Percentiles rank a stretch among this genome's conserved stretches.
Conservation (phyloP, 2,113 vertebrate genomes). For the Chaetodon trifascialis region DNA sequence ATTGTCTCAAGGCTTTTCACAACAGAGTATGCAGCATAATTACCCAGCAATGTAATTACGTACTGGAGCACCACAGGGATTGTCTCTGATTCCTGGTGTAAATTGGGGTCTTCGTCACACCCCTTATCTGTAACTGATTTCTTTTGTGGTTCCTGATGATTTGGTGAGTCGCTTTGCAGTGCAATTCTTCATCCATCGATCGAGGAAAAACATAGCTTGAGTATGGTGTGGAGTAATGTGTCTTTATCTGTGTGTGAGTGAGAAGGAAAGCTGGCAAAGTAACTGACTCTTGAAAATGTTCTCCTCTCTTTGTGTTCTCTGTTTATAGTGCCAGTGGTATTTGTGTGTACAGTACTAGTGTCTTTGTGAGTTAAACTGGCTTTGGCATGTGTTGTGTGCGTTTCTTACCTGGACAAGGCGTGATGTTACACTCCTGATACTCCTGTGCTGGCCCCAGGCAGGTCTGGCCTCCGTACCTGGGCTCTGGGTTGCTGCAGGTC, state of each 20-base stretch:
- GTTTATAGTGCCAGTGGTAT: background rate
- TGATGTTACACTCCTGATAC: constrained; percentile 96
- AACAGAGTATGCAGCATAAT: constrained; percentile 79
- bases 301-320: constrained; percentile 8
- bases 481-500: constrained; percentile 93
- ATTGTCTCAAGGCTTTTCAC: constrained; percentile 78
- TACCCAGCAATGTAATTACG: constrained; percentile 84
- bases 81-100: constrained; percentile 76
- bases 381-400: background rate
- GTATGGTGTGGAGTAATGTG: background rate
- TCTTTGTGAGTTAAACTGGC: background rate
- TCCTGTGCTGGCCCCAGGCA: constrained; percentile 92
- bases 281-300: constrained; percentile 10
- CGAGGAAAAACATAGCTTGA: constrained; percentile 35
- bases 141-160: constrained; percentile 67
- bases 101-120: constrained; percentile 77
- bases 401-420: constrained; percentile 93
- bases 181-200: constrained; percentile 55
- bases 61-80: constrained; percentile 73
- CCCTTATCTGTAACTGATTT: constrained; percentile 70
- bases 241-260: constrained; percentile 35
- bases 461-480: constrained; percentile 91
- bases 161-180: constrained; percentile 53
- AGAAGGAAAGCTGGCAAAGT: constrained; percentile 7
- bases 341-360: background rate